Base-by-base conservation (phyloP, 2,797 vertebrate species). In the Enteromius mattozi region DNA sequence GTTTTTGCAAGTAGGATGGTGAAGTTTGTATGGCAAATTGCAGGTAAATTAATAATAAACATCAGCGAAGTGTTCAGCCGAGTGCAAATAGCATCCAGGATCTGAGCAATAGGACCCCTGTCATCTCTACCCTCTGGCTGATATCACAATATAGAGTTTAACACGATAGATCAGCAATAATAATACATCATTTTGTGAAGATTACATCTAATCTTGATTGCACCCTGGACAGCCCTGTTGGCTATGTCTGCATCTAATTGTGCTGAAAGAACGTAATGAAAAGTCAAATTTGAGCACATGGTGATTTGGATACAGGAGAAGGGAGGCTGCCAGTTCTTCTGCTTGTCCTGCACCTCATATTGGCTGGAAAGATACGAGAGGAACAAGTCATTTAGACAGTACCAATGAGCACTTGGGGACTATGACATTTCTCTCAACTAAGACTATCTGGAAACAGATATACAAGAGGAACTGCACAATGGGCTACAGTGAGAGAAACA, bases 401-500 rank as follows among this genome's bases (percentile, higher is more conserved):
- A 80, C 65, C 63, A 68, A 51, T 76, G 77, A 80, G 81, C 84
- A 30, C 81, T 70, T 33, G 42, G 77, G 51, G 42, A 81, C 77
- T 82, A 71, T 86, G 87, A 81, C 77, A 78, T 88, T 83, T 86
- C 87, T 86, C 70, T 81, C 56, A 56, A 83, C 35, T 40, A 70
- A 80, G 54, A 68, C 80, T 78, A 80, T 83, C 81, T 85, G 78
- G 40, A 72, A 71, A 72, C 80, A 61, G 71, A 86, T 56, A 59
- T 35, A 74, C 54, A 61, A 86, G 77, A 83, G 75, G 72, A 66
- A 72, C 51, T 88, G 56, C 54, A 49, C 77, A 40, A 74, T 40
- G 81, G 24, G 19, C 65, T 65, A 47, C 81, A 83, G 82, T 87
- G 80, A 65, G 21, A 56, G 14, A 77, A 80, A 80, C 66, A 21